These are phyloP conservation scores for Enteromius unitaeniatus DNA, from an alignment of 2,797 vertebrate species.

Conservation along the genomic window DNA sequence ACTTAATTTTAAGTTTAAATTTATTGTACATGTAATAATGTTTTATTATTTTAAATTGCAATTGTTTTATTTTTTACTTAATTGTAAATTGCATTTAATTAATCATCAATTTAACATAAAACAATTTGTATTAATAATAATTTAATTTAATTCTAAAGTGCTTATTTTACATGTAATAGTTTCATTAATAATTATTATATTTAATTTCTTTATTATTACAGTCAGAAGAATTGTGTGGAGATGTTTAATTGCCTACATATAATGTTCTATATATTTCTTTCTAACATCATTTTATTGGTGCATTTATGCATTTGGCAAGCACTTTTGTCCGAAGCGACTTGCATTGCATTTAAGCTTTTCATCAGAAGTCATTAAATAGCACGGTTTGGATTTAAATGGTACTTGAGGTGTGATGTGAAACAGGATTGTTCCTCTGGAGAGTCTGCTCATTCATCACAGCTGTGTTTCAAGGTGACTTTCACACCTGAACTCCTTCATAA, in stretches of 20 bases:
- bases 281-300: not conserved
- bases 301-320: not conserved
- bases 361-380: not conserved
- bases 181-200: not conserved
- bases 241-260: too few species aligned
- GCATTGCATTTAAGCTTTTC: not conserved
- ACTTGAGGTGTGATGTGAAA: not conserved
- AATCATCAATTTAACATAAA: not conserved
- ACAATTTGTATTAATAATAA: not conserved
- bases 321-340: not conserved
- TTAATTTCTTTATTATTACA: not conserved
- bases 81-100: not conserved
- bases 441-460: slow-evolving; percentile 41
- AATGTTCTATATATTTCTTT: too few species aligned
- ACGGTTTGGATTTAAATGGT: not conserved
- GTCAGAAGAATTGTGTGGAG: not conserved
- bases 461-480: slow-evolving; percentile 53
- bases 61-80: not conserved
- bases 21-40: too few species aligned
- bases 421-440: not conserved
- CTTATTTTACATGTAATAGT: not conserved
- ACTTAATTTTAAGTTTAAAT: too few species aligned
- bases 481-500: not conserved
- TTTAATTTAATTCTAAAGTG: not conserved
- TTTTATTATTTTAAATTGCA: not conserved